Evolutionary conservation across 2,113 vertebrate species (phyloP), one percentile per base, ranked within the genome.

Genomic region (Smithornis capensis): DNA sequence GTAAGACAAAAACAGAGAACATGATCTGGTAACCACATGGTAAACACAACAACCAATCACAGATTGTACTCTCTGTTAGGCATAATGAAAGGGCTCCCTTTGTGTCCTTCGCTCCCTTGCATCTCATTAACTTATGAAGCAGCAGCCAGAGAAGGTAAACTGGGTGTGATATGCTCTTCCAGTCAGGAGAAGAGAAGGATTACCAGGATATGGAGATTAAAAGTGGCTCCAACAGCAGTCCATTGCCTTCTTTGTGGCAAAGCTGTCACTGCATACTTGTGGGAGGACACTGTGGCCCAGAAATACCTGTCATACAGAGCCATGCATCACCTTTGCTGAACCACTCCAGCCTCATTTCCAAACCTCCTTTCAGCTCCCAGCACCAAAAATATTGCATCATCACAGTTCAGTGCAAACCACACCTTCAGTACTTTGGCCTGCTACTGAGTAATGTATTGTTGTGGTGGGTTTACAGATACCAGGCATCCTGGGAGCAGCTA

Each of bases 251-350:
- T 16, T n/a, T 52, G 37, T 73, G 24, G 17, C 15, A 10, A 55
- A 57, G 23, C 15, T 75, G 19, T 15, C 44, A 23, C 38, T 19
- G 24, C 31, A 28, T 25, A 29, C 7, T 40, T 1, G 0, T 5
- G 7, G 49, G n/a, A 90, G 35, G 40, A 44, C 4, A 3, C 27
- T 0, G 0, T 33, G 42, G 19, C 21, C 28, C 44, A 21, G 25
- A 67, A 73, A 55, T 33, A 19, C 28, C 49, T 75, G 64, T 14
- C 42, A 24, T 19, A 10, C 12, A 42, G 15, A 91, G 45, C 17
- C 18, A 13, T 6, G 25, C 28, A 16, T 29, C 29, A 57, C 7
- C 18, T 12, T 62, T 60, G 50, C 27, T 5, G 9, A 80, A 73
- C 15, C 50, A 22, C 27, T 56, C 31, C 6, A 8, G 15, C 6